phyloP scores from a whole-genome alignment of 1,140 invertebrate genomes.

The Drosophila asahinai region DNA sequence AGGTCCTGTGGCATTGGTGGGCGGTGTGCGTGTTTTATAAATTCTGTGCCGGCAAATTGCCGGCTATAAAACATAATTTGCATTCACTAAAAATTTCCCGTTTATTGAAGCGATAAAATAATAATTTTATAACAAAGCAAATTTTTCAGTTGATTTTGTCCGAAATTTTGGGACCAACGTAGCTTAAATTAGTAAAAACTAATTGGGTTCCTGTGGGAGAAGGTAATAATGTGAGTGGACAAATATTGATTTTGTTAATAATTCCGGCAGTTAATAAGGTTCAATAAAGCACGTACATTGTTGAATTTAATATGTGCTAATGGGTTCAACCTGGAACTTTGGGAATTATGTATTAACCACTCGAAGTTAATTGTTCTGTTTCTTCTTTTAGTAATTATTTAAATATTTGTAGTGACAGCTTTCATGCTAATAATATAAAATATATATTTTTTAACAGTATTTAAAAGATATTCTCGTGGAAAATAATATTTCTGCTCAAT shows the following conservation, averaged over 20 bases:
- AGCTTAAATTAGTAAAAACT: slow-evolving; percentile 19
- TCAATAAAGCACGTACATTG: not conserved
- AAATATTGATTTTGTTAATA: slow-evolving; percentile 18
- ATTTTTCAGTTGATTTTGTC: slow-evolving; percentile 4
- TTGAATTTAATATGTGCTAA: not conserved
- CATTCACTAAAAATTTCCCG: slow-evolving; percentile 30
- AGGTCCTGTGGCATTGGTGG: not conserved
- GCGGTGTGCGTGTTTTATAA: slow-evolving; percentile 5
- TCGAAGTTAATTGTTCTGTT: too few species aligned
- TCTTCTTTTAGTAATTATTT: too few species aligned
- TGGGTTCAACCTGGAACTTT: not conserved
- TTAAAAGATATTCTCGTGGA: not conserved
- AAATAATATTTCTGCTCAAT: not conserved
- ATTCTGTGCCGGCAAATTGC: slow-evolving; percentile 43
- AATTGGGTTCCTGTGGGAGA: slow-evolving; percentile 7
- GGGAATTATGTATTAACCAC: too few species aligned
- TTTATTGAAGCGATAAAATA: slow-evolving; percentile 57
- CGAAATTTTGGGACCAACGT: not conserved
- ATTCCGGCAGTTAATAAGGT: slow-evolving; percentile 1
- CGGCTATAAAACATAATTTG: slow-evolving; percentile 41
- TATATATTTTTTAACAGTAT: too few species aligned
- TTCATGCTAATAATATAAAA: too few species aligned
- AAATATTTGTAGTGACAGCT: too few species aligned
- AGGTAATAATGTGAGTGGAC: not conserved
- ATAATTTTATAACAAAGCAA: slow-evolving; percentile 45